phyloP scores from a whole-genome alignment of 2,797 vertebrate genomes.

The Enteromius anoplus region DNA sequence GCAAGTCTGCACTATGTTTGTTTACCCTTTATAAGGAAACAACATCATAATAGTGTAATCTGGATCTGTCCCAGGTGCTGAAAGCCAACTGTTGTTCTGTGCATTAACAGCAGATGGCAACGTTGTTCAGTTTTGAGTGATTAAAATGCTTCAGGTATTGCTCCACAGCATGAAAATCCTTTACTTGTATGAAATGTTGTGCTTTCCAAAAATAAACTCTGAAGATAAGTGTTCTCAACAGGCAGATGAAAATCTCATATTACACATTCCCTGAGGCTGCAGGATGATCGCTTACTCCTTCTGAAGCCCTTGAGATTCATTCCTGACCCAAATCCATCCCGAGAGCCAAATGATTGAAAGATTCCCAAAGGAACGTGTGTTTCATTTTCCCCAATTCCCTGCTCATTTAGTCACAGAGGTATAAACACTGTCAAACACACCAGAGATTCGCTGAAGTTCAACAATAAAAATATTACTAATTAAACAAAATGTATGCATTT shows the following conservation, averaged over 20 bases:
- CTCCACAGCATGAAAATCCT: constrained; percentile 17
- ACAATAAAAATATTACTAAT: constrained; percentile 4
- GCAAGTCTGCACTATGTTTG: not conserved
- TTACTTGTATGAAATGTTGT: constrained; percentile 13
- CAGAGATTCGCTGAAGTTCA: constrained; percentile 9
- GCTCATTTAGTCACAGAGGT: constrained; percentile 10
- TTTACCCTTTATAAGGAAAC: not conserved
- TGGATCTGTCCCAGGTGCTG: not conserved
- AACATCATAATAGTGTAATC: not conserved
- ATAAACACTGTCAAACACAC: constrained; percentile 11
- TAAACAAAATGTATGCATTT: not conserved
- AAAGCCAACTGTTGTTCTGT: not conserved
- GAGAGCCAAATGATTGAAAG: not conserved
- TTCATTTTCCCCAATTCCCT: constrained; percentile 8
- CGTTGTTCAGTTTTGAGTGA: not conserved
- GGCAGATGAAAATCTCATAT: constrained; percentile 10
- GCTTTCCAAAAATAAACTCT: constrained; percentile 18
- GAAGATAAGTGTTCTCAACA: not conserved
- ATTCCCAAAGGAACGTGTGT: not conserved
- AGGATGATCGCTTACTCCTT: constrained; percentile 9
- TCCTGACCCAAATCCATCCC: constrained; percentile 26
- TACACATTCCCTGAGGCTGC: constrained; percentile 12
- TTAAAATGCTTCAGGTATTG: not conserved
- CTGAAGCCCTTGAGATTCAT: constrained; percentile 12
- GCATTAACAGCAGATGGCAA: constrained; percentile 20